Conservation (phyloP, 2,797 vertebrate genomes). For the Cryptoprocta ferox region DNA sequence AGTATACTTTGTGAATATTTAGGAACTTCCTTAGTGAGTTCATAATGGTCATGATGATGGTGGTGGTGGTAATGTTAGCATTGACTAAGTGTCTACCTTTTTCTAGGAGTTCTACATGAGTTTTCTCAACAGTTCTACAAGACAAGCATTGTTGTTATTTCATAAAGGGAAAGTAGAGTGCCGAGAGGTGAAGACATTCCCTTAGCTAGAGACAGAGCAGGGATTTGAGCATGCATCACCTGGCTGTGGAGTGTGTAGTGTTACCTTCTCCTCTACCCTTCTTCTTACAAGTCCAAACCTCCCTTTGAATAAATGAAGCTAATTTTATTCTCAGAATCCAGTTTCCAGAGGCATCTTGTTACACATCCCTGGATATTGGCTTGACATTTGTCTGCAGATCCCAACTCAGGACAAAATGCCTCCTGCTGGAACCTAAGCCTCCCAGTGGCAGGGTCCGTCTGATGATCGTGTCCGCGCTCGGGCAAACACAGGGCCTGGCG, state of each 20-base stretch:
- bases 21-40: not conserved
- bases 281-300: not conserved
- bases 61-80: not conserved
- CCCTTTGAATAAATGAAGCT: not conserved
- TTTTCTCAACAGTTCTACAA: not conserved
- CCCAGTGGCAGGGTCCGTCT: rapidly evolving
- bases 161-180: not conserved
- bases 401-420: not conserved
- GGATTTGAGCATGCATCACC: not conserved
- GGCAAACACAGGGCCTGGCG: not conserved
- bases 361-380: too few species aligned
- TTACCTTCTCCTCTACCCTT: not conserved
- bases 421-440: not conserved
- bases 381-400: not conserved
- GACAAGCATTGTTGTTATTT: not conserved
- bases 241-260: rapidly evolving
- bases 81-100: not conserved
- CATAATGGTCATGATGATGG: not conserved
- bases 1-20: not conserved
- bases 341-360: not conserved
- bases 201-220: not conserved
- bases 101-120: not conserved
- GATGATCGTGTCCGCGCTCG: rapidly evolving
- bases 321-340: not conserved
- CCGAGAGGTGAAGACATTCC: rapidly evolving